These are phyloP conservation scores for Tenthredo livida DNA, from an alignment of 2,888 invertebrate species.

Conservation along the genomic window DNA sequence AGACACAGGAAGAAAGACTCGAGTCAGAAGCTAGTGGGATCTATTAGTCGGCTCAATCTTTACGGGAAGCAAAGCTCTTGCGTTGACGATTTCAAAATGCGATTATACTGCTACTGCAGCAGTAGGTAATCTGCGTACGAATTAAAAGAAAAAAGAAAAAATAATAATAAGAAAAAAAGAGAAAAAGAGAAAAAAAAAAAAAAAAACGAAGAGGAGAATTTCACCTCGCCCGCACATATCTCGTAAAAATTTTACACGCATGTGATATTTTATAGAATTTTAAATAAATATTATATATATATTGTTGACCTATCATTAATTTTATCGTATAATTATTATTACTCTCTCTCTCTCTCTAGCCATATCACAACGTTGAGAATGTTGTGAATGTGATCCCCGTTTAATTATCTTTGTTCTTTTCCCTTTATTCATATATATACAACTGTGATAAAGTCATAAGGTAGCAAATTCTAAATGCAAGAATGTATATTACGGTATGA, in stretches of 20 bases:
- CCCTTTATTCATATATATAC: no score
- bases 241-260: constrained; percentile 53
- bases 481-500: no score
- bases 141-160: neutral
- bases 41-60: constrained; percentile 88
- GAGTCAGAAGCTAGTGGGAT: constrained; percentile 82
- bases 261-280: constrained; percentile 69
- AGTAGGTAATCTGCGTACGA: neutral
- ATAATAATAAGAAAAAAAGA: neutral
- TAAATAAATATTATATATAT: constrained; percentile 63
- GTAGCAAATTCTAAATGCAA: no score
- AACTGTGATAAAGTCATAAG: no score
- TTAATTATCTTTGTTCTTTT: no score
- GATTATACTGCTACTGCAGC: constrained; percentile 88
- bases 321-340: constrained; percentile 23
- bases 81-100: constrained; percentile 86
- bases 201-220: neutral
- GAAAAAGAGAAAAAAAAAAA: neutral
- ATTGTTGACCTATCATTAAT: constrained; percentile 58
- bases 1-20: constrained; percentile 76
- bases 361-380: no score
- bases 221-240: constrained; percentile 32
- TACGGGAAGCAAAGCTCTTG: constrained; percentile 91
- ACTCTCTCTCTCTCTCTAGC: no score
- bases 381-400: no score